These are phyloP conservation scores for Zootermopsis nevadensis DNA, from an alignment of 2,888 invertebrate genomes.

Conservation along the genomic window DNA sequence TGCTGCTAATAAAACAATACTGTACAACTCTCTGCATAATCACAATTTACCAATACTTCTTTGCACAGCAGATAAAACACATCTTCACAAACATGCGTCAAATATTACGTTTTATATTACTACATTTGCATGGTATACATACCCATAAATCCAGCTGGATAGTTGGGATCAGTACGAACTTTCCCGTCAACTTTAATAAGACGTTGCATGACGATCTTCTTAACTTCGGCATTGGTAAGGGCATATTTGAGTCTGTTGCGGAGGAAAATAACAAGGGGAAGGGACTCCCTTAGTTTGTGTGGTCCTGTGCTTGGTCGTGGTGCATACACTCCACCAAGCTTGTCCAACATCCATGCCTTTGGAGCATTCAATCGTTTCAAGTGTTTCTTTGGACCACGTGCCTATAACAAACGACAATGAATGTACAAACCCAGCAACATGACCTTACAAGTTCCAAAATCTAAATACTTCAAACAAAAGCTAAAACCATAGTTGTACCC, in stretches of 20 bases:
- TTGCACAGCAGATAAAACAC: too few relatives aligned
- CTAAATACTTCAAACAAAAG: too few relatives aligned
- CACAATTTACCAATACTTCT: too few relatives aligned
- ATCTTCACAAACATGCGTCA: too few relatives aligned
- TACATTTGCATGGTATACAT: constrained; percentile 60
- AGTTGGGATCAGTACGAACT: constrained; percentile 96
- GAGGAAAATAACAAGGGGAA: constrained; percentile 96
- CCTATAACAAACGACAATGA: constrained; percentile 66
- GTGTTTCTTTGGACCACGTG: constrained; percentile 99
- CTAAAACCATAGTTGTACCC: too few relatives aligned
- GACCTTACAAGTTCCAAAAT: too few relatives aligned
- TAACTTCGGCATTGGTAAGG: constrained; percentile 94
- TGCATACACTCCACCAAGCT: constrained; percentile 97
- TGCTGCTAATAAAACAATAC: too few relatives aligned
- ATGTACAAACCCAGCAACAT: too few relatives aligned
- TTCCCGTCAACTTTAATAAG: constrained; percentile 98
- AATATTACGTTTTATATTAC: too few relatives aligned
- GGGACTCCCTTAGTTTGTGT: constrained; percentile 96
- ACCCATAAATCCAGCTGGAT: constrained; percentile 99
- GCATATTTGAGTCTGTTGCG: constrained; percentile 99
- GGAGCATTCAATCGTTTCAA: constrained; percentile 99
- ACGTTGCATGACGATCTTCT: constrained; percentile 98
- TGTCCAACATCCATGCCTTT: constrained; percentile 99
- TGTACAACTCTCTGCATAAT: too few relatives aligned
- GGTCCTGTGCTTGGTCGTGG: constrained; percentile 98